Base-by-base conservation (phyloP, 2,888 invertebrate genomes). In the Melitaea athalia region DNA sequence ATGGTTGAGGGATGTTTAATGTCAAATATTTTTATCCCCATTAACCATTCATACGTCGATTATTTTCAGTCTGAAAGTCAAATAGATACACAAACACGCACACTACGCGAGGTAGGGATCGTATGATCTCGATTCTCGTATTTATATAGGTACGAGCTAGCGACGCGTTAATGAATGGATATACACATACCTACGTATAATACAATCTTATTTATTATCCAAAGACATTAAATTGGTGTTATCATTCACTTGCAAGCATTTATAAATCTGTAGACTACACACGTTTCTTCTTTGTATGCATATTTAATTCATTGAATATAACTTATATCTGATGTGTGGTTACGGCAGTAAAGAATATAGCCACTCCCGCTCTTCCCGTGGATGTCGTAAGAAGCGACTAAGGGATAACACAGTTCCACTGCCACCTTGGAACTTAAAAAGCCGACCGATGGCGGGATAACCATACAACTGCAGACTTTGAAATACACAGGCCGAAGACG, bases 111-210 rank as follows among this genome's bases (percentile, higher is more conserved):
- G 50, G 50, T 45, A 53, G 45, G 11, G 61, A 33, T 61, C 55
- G 61, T 61, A 66, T 52, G 53, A 14, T 47, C 47, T 38, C 52
- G 33, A n/a, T n/a, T n/a, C n/a, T n/a, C n/a, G n/a, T 66, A 47
- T 55, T 61, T 60, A 66, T 62, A 42, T 55, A n/a, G n/a, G n/a
- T n/a, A 14, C n/a, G 45, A 68, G 59, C 45, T 50, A 68, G 15
- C 52, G 50, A 63, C 59, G 68, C 68, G 59, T 59, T 43, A 68
- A 63, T 50, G 59, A 68, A 68, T 68, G 59, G 59, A 49, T 55
- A 49, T 55, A n/a, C 45, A 61, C 45, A 55, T 68, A 49, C 49
- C n/a, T 63, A 61, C 50, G 47, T 43, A 55, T 63, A 52, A 38
- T 53, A 11, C 59, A 59, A 68, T 68, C 38, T 55, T 63, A 42